A percentile compares a stretch with the other conserved stretches of the same genome.
These are phyloP conservation scores for Myotis davidii DNA, from an alignment of 2,113 vertebrate genomes.

Conservation along the genomic window DNA sequence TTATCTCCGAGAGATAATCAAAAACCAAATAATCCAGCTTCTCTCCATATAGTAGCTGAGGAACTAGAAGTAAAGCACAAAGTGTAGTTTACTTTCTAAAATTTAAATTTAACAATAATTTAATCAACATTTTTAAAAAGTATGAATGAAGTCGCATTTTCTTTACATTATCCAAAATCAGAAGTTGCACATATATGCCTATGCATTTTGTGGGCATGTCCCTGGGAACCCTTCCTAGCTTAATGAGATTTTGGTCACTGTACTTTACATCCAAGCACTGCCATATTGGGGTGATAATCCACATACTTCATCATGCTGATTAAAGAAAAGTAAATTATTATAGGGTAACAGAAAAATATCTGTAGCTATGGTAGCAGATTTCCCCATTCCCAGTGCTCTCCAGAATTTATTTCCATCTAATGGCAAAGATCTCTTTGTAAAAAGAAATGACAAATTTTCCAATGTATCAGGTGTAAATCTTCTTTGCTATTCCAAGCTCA, in stretches of 20 bases:
- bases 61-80: conserved; percentile 83
- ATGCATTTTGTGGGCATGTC: neutral
- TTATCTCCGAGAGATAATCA: conserved; percentile 94
- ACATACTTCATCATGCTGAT: neutral
- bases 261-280: neutral
- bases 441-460: neutral
- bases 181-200: neutral
- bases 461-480: neutral
- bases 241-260: neutral
- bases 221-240: neutral
- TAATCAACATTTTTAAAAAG: neutral
- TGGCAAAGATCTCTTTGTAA: neutral
- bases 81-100: neutral
- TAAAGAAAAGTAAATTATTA: neutral
- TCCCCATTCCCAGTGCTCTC: neutral
- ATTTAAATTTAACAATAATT: neutral
- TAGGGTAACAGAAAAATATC: neutral
- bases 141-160: neutral
- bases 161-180: neutral
- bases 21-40: conserved; percentile 93
- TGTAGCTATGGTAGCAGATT: neutral
- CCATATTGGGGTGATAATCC: neutral
- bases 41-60: conserved; percentile 89
- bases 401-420: neutral
- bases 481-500: neutral